Base-by-base conservation (phyloP, 2,113 vertebrate species). In the Hippocampus zosterae region DNA sequence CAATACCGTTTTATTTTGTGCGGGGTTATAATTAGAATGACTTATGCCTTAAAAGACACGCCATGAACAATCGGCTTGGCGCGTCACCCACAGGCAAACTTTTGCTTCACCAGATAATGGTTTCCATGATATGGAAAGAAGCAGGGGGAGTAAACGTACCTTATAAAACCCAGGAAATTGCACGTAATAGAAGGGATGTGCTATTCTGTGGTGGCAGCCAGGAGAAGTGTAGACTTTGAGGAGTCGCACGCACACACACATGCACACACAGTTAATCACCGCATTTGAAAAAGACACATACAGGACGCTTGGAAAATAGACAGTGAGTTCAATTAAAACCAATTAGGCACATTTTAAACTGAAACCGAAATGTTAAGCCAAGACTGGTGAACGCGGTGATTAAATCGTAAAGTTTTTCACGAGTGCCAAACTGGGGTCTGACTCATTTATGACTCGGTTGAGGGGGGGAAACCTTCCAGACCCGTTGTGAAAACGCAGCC, bases 81-180 rank as follows among this genome's bases (percentile, higher is more conserved):
- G 63, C 46, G 41, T 65, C 23, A 83, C 78, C 82, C 79, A 65
- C 57, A 73, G 64, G 79, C 71, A 79, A 82, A 79, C 70, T 74
- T 70, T 77, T 67, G 46, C 70, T 81, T 65, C 79, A 70, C 65
- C 67, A 87, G 83, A 92, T 91, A 90, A 91, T 88, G 82, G 81
- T 84, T 90, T 90, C 91, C 90, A 90, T 85, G 82, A 85, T 84
- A 33, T 84, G 75, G 84, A 68, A 76, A 74, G 52, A 60, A 70
- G 80, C 67, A 70, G 84, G 82, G 83, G 77, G 78, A 85, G 83
- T 85, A 87, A 90, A 90, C 82, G 87, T 80, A 89, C 85, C 88
- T 89, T 86, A 85, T 89, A 86, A 90, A 91, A 87, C 69, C 80
- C 83, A 89, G 85, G 84, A 86, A 91, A 91, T 88, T 88, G 86